Conservation (phyloP, 2,797 vertebrate species). For the Centropyge bicolor region DNA sequence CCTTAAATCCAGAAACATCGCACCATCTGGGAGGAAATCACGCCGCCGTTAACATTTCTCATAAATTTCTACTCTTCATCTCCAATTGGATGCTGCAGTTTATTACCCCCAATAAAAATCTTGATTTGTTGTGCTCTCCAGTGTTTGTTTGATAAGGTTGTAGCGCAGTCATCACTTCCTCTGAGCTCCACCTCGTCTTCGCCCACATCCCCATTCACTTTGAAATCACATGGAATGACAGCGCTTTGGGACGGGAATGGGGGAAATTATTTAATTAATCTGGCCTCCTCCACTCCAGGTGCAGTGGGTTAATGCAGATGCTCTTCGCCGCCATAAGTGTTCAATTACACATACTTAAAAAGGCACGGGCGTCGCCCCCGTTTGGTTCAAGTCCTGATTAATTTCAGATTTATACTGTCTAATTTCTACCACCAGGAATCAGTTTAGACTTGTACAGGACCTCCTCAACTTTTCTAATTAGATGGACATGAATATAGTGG, state of each 20-base stretch:
- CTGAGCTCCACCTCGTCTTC: constrained; percentile 49
- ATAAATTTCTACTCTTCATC: constrained; percentile 86
- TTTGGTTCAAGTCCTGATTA: constrained; percentile 79
- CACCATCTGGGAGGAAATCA: constrained; percentile 80
- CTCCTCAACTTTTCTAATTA: constrained; percentile 81
- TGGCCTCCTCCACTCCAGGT: constrained; percentile 68
- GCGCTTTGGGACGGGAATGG: constrained; percentile 46
- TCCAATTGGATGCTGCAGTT: constrained; percentile 84
- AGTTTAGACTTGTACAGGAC: constrained; percentile 67
- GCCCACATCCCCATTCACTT: constrained; percentile 34
- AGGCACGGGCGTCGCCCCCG: constrained; percentile 36
- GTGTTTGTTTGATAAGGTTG: constrained; percentile 84
- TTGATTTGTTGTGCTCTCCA: constrained; percentile 88
- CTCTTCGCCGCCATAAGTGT: constrained; percentile 72
- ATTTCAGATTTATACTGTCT: constrained; percentile 80
- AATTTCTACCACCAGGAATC: constrained; percentile 71
- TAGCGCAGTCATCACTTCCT: constrained; percentile 78
- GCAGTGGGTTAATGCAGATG: constrained; percentile 73
- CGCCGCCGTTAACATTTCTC: constrained; percentile 80
- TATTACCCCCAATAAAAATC: constrained; percentile 87
- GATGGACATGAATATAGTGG: constrained; percentile 73
- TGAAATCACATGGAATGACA: constrained; percentile 75
- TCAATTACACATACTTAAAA: constrained; percentile 80
- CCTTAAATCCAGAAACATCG: constrained; percentile 72
- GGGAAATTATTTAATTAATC: constrained; percentile 74